Conservation (phyloP, 2,888 invertebrate species). For the Odontomyia ornata region DNA sequence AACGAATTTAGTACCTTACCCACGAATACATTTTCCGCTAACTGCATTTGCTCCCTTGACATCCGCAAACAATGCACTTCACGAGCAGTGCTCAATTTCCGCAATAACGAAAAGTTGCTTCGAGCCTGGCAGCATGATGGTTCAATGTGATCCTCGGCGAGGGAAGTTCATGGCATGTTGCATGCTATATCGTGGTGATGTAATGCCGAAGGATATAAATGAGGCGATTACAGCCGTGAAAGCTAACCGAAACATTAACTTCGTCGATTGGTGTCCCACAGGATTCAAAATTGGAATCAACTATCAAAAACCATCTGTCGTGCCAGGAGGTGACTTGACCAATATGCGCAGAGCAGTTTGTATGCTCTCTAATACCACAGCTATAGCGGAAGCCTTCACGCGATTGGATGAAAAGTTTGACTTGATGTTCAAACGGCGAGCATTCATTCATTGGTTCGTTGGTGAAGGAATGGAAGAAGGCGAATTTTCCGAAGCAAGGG, state of each 20-base stretch:
- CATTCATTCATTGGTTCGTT: constrained; percentile 91
- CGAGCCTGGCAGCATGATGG: constrained; percentile 90
- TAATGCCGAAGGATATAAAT: constrained; percentile 77
- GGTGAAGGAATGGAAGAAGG: constrained; percentile 87
- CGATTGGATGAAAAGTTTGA: constrained; percentile 90
- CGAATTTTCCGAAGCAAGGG: constrained; percentile 83
- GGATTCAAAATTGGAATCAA: constrained; percentile 91
- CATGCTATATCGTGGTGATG: constrained; percentile 81
- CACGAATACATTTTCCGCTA: constrained; percentile 57
- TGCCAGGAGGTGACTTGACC: constrained; percentile 80
- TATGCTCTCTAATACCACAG: constrained; percentile 89
- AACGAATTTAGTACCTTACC: constrained; percentile 67
- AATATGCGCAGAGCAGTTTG: constrained; percentile 87
- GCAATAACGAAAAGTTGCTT: constrained; percentile 90
- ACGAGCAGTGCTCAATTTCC: constrained; percentile 62
- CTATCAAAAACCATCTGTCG: constrained; percentile 83
- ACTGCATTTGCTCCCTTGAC: constrained; percentile 55
- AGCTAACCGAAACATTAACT: constrained; percentile 61
- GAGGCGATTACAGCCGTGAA: constrained; percentile 78
- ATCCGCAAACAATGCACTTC: constrained; percentile 49
- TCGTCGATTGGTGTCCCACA: constrained; percentile 94
- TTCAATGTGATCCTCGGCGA: constrained; percentile 83
- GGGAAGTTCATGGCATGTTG: constrained; percentile 73
- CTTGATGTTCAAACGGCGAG: constrained; percentile 75
- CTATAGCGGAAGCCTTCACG: constrained; percentile 85